Evolutionary conservation across 2,113 vertebrate species (phyloP).

Genomic region (Sphaerodactylus townsendi): DNA sequence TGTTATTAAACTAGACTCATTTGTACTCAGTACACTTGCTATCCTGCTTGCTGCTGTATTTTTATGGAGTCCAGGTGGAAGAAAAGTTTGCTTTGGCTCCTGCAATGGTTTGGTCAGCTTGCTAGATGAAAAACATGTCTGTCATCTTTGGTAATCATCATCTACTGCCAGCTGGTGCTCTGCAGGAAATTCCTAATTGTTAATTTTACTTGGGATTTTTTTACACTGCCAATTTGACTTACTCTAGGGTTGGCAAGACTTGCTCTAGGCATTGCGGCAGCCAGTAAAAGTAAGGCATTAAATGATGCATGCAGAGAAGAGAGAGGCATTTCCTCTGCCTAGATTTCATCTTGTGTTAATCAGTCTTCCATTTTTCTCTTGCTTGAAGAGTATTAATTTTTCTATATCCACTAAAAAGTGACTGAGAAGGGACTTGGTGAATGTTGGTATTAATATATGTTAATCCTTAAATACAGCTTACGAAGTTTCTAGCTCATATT

Average conservation of each 20-base stretch:
- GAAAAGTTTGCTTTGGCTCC: neutral
- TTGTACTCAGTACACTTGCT: neutral
- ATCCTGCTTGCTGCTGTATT: neutral
- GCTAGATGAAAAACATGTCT: neutral
- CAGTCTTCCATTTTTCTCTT: constrained; percentile 13
- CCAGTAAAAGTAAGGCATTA: constrained; percentile 23
- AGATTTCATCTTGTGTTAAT: constrained; percentile 4
- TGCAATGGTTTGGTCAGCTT: neutral
- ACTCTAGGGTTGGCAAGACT: constrained; percentile 36
- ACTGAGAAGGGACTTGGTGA: constrained; percentile 15
- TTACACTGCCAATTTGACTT: constrained; percentile 2
- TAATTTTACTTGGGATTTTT: constrained; percentile 25
- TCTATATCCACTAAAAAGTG: constrained; percentile 28
- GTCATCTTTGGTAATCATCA: neutral
- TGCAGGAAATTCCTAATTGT: constrained; percentile 36
- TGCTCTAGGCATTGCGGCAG: constrained; percentile 20
- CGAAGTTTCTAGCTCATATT: constrained; percentile 20
- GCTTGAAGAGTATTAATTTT: constrained; percentile 7
- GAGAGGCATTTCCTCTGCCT: neutral
- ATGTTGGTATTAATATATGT: constrained; percentile 26
- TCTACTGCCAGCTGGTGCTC: constrained; percentile 31
- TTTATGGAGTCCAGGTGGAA: neutral
- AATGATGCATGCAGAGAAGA: constrained; percentile 2
- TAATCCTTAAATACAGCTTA: constrained; percentile 38
- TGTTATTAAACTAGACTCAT: neutral